These are phyloP conservation scores for Herpetotheres cachinnans DNA, from an alignment of 2,113 vertebrate species.

Conservation along the genomic window DNA sequence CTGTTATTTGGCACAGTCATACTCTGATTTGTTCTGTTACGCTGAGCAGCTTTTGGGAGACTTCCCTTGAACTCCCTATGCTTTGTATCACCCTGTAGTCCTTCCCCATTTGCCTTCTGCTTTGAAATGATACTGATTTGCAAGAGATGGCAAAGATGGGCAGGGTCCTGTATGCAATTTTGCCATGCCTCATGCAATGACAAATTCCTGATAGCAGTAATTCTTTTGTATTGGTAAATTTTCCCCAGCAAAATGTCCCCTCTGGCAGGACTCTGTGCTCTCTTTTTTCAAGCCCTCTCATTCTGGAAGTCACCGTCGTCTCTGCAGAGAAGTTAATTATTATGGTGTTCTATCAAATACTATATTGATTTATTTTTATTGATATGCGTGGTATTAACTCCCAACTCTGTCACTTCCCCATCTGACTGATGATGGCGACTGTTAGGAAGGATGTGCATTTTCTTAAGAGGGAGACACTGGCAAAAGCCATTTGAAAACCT, in stretches of 20 bases:
- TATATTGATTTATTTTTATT: neutral
- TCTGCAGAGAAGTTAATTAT: neutral
- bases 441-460: neutral
- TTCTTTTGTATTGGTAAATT: neutral
- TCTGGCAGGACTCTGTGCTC: neutral
- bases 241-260: neutral
- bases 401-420: neutral
- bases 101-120: neutral
- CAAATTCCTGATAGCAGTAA: neutral
- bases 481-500: neutral
- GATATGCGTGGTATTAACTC: neutral
- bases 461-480: neutral
- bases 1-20: neutral
- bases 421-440: neutral
- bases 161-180: neutral
- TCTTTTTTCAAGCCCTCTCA: neutral
- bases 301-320: neutral
- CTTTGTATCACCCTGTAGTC: fast-evolving
- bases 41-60: neutral
- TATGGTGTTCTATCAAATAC: neutral
- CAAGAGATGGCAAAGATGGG: neutral
- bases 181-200: neutral
- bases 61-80: neutral
- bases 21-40: neutral
- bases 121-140: neutral